A percentile compares a stretch with the other conserved stretches of the same genome.
phyloP scores from a whole-genome alignment of 1,140 invertebrate genomes.

The Drosophila littoralis region DNA sequence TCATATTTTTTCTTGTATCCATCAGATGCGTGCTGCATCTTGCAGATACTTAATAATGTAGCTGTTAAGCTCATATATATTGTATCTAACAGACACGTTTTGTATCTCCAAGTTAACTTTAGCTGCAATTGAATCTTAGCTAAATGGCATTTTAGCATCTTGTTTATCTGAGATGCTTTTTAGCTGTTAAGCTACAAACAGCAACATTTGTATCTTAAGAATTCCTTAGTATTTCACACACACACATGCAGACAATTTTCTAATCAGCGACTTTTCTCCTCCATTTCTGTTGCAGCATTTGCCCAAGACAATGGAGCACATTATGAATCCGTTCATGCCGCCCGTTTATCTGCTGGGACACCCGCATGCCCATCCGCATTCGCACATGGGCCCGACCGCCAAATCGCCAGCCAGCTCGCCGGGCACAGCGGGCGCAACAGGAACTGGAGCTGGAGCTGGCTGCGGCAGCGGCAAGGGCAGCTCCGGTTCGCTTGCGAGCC shows the following conservation, averaged over 20 bases:
- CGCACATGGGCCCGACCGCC: slow-evolving; percentile 12
- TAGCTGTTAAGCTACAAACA: neutral
- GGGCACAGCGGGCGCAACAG: slow-evolving; percentile 2
- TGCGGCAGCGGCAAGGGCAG: slow-evolving; percentile 2
- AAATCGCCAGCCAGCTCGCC: slow-evolving; percentile 75
- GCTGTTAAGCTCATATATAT: neutral
- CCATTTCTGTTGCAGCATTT: slow-evolving; percentile 41
- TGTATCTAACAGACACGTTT: neutral
- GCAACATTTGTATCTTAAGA: neutral
- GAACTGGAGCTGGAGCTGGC: neutral
- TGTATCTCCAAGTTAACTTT: neutral
- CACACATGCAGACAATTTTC: neutral
- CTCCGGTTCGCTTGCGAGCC: slow-evolving; percentile 6
- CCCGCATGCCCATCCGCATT: slow-evolving; percentile 12
- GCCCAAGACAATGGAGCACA: slow-evolving; percentile 73
- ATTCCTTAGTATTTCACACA: neutral
- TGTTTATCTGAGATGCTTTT: too few species aligned
- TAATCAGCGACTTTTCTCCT: slow-evolving; percentile 35
- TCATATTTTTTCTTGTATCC: neutral
- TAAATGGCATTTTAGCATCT: too few species aligned
- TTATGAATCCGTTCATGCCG: slow-evolving; percentile 79
- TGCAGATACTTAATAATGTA: too few species aligned
- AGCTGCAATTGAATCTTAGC: neutral
- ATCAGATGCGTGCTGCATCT: neutral
- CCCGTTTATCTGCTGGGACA: slow-evolving; percentile 74